Conservation (phyloP, 2,113 vertebrate species). For the Rutilus rutilus region DNA sequence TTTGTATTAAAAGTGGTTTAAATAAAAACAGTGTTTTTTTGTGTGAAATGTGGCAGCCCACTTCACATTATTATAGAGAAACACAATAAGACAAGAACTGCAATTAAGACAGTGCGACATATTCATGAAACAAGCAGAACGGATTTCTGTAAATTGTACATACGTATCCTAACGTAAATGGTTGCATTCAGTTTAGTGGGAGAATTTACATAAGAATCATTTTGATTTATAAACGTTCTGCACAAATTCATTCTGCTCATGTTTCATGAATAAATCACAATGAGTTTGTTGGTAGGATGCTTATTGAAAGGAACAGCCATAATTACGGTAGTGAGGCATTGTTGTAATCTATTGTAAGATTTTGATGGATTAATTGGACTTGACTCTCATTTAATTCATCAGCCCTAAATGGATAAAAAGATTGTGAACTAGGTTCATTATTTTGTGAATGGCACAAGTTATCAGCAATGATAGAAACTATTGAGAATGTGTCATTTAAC, state of each 20-base stretch:
- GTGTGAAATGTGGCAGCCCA: background rate
- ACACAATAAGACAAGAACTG: background rate
- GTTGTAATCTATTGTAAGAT: slow-evolving; percentile 13
- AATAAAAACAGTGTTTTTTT: background rate
- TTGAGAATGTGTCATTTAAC: background rate
- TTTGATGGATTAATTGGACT: slow-evolving; percentile 4
- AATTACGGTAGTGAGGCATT: background rate
- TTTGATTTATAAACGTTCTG: background rate
- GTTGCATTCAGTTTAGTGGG: background rate
- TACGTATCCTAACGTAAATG: background rate
- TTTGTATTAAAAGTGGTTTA: background rate
- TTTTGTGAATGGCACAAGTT: background rate
- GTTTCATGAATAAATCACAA: slow-evolving; percentile 4
- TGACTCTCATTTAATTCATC: background rate
- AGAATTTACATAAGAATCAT: slow-evolving; percentile 8
- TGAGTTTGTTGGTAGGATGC: background rate
- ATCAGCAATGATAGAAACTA: background rate
- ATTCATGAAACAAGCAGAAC: background rate
- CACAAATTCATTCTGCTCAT: slow-evolving; percentile 8
- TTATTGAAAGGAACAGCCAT: background rate
- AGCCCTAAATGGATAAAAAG: background rate
- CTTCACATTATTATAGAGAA: background rate
- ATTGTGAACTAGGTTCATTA: background rate
- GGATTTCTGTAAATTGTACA: background rate
- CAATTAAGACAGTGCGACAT: background rate